These are phyloP conservation scores for Pituophis catenifer DNA, from an alignment of 2,113 vertebrate genomes.

Conservation along the genomic window DNA sequence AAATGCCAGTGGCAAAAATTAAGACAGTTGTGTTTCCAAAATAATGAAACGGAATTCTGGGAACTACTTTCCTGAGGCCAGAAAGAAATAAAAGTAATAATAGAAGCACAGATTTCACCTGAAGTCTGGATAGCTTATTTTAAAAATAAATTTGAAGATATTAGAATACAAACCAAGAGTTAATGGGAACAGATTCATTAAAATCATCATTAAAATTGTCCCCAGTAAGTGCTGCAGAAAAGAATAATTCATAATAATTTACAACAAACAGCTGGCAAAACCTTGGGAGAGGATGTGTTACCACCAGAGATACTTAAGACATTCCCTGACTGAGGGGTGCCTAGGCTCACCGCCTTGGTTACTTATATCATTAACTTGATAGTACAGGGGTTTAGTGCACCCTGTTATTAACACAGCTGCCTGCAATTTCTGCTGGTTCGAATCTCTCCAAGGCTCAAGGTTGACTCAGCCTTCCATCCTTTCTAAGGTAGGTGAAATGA, in stretches of 20 bases:
- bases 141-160: background rate
- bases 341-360: background rate
- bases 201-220: background rate
- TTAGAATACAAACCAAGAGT: background rate
- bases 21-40: background rate
- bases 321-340: background rate
- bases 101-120: background rate
- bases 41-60: background rate
- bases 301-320: background rate
- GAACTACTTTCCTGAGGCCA: background rate
- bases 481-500: too few relatives aligned
- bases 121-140: background rate
- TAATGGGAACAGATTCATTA: background rate
- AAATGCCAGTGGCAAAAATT: background rate
- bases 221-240: background rate
- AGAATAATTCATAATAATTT: background rate
- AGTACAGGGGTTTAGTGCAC: too few relatives aligned
- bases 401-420: too few relatives aligned
- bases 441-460: too few relatives aligned
- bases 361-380: background rate
- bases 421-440: too few relatives aligned
- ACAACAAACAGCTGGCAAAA: background rate
- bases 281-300: background rate
- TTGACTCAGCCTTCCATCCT: too few relatives aligned
- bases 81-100: background rate